Conservation (phyloP, 2,113 vertebrate species). For the Felis catus region DNA sequence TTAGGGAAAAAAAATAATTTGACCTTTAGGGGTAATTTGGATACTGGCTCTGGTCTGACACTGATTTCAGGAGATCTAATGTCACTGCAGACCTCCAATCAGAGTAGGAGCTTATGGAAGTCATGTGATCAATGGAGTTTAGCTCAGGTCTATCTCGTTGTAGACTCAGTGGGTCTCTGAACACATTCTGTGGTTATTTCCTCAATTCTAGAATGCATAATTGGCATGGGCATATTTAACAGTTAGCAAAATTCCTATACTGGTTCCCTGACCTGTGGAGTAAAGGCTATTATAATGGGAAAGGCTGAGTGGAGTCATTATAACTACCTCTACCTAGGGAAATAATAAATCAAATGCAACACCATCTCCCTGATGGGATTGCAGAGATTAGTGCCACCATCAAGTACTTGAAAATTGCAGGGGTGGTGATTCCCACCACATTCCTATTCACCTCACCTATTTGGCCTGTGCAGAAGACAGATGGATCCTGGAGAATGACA, state of each 20-base stretch:
- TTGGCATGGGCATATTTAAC: background rate
- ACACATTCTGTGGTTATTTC: background rate
- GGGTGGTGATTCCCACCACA: background rate
- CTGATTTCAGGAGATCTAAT: background rate
- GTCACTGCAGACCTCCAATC: background rate
- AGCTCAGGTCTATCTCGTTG: background rate
- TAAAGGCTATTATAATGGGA: background rate
- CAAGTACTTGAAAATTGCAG: background rate
- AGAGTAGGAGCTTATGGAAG: background rate
- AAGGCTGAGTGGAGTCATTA: background rate
- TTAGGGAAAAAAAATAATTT: background rate
- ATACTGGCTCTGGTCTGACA: background rate
- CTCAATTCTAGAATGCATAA: background rate
- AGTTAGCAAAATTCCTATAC: background rate
- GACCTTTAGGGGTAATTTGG: background rate
- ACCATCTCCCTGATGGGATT: background rate
- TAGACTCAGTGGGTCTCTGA: background rate
- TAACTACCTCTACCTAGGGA: background rate
- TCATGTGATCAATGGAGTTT: background rate
- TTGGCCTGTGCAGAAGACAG: background rate
- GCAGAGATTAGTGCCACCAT: background rate
- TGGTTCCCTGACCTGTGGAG: background rate
- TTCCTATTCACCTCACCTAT: background rate
- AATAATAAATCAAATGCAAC: background rate
- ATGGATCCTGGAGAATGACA: background rate